phyloP scores from a whole-genome alignment of 2,113 vertebrate genomes.

The Haemorhous mexicanus region DNA sequence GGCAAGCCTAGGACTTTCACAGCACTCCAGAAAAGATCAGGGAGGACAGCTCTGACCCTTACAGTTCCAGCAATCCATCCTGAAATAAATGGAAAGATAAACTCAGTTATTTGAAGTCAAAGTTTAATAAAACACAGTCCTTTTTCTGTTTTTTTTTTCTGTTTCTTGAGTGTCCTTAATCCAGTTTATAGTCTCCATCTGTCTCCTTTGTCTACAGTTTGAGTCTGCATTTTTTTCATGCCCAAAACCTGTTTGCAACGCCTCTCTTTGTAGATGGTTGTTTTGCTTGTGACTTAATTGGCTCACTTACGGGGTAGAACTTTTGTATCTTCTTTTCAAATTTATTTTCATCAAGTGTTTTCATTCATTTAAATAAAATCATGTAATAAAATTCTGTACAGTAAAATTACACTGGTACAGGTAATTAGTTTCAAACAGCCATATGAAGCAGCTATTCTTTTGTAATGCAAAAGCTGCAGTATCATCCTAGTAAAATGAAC shows the following conservation, averaged over 20 bases:
- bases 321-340: background rate
- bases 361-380: background rate
- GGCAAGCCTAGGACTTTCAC: background rate
- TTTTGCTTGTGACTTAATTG: background rate
- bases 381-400: background rate
- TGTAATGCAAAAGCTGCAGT: background rate
- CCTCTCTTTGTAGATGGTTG: background rate
- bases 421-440: background rate
- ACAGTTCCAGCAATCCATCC: background rate
- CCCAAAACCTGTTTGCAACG: background rate
- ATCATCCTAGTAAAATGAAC: background rate
- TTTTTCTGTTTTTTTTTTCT: background rate
- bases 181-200: background rate
- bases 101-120: background rate
- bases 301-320: background rate
- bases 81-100: background rate
- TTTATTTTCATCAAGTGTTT: background rate
- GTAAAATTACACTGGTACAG: background rate
- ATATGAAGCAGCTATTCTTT: background rate
- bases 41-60: background rate
- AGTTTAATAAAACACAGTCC: background rate
- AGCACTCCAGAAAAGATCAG: background rate
- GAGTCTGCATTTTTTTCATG: background rate
- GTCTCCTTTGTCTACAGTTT: background rate
- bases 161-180: background rate